These are phyloP conservation scores for Atherinosoma microstoma DNA, from an alignment of 2,797 vertebrate genomes.

Conservation along the genomic window DNA sequence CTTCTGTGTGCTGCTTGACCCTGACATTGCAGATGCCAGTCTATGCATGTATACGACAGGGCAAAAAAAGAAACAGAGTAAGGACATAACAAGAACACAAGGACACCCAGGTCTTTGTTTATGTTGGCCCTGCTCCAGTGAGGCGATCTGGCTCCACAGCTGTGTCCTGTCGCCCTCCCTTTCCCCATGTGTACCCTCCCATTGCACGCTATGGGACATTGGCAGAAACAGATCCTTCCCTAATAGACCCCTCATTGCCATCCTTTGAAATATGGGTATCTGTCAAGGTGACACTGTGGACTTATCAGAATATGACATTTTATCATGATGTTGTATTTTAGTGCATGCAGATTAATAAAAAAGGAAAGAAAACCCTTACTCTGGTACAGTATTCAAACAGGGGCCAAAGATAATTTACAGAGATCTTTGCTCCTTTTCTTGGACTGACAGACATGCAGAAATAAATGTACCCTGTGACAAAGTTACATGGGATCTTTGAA, in stretches of 20 bases:
- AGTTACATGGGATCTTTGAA: conserved; percentile 33
- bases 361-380: not conserved
- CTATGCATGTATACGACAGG: conserved; percentile 24
- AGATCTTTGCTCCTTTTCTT: not conserved
- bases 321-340: not conserved
- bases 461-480: conserved; percentile 7
- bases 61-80: conserved; percentile 29
- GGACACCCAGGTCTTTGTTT: conserved; percentile 64
- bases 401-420: not conserved
- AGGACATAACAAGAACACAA: conserved; percentile 67
- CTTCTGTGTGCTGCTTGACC: conserved; percentile 28
- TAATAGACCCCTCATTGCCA: conserved; percentile 32
- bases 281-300: conserved; percentile 23
- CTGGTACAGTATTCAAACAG: not conserved
- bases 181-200: conserved; percentile 57
- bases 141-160: conserved; percentile 74
- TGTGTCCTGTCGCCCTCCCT: conserved; percentile 62
- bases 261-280: conserved; percentile 42
- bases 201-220: conserved; percentile 63
- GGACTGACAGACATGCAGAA: not conserved
- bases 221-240: conserved; percentile 63
- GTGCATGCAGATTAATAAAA: not conserved
- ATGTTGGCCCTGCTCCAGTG: conserved; percentile 72
- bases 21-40: conserved; percentile 56
- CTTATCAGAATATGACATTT: not conserved